phyloP scores from a whole-genome alignment of 2,113 vertebrate genomes.

The Hassar affinis region DNA sequence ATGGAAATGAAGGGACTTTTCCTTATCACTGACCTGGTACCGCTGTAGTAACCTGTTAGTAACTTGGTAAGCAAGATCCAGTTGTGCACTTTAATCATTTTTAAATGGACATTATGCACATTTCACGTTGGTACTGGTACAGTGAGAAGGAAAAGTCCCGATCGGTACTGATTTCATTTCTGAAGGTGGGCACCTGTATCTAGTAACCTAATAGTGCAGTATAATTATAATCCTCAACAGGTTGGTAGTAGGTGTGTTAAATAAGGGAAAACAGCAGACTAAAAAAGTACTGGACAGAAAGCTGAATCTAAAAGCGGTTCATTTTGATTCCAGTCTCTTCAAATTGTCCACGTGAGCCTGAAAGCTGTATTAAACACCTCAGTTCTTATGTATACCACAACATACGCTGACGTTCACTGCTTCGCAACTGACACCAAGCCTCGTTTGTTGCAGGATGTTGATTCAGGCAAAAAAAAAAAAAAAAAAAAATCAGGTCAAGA shows the following conservation, averaged over 20 bases:
- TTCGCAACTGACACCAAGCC: neutral
- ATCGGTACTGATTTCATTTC: neutral
- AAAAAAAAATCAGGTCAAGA: too few species aligned
- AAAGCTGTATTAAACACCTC: neutral
- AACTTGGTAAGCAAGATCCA: neutral
- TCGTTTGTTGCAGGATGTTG: slow-evolving; percentile 24
- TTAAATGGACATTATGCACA: too few species aligned
- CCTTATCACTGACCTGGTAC: neutral
- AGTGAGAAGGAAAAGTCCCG: neutral
- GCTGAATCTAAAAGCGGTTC: too few species aligned
- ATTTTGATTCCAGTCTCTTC: neutral
- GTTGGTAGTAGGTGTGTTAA: neutral
- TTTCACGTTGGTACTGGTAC: too few species aligned
- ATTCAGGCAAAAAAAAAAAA: slow-evolving; percentile 26
- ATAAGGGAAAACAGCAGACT: slow-evolving; percentile 10
- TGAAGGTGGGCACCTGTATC: neutral
- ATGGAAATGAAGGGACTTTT: neutral
- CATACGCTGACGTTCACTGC: neutral
- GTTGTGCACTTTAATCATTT: too few species aligned
- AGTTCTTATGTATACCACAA: neutral
- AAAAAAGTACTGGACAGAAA: neutral
- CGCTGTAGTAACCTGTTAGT: neutral
- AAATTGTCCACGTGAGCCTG: neutral
- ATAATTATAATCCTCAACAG: neutral
- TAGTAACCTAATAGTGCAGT: neutral